These are phyloP conservation scores for Stenoptilia bipunctidactyla DNA, from an alignment of 2,888 invertebrate genomes.

Conservation along the genomic window DNA sequence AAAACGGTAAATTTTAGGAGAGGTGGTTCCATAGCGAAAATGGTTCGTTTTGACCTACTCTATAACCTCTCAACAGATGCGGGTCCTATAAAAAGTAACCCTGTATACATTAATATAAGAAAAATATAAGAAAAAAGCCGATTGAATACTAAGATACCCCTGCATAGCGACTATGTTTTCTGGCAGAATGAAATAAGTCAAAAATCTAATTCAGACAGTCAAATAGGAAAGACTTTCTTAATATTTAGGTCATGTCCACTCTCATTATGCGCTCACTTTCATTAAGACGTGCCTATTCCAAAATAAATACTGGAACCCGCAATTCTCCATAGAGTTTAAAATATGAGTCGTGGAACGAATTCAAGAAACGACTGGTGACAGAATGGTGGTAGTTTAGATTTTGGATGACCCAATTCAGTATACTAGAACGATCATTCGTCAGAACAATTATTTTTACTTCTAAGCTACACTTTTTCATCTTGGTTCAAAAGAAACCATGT, in stretches of 20 bases:
- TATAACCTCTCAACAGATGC: too few relatives aligned
- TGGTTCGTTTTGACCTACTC: too few relatives aligned
- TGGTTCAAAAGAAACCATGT: too few relatives aligned
- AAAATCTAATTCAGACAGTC: background rate
- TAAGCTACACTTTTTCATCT: too few relatives aligned
- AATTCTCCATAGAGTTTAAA: constrained; percentile 51
- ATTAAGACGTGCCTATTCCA: constrained; percentile 45
- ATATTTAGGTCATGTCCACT: constrained; percentile 32
- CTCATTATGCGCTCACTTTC: constrained; percentile 40
- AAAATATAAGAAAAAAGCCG: too few relatives aligned
- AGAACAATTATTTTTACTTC: background rate
- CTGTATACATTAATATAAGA: too few relatives aligned
- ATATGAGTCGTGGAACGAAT: constrained; percentile 55
- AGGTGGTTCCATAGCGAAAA: too few relatives aligned
- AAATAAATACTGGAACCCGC: constrained; percentile 49
- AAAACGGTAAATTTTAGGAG: too few relatives aligned
- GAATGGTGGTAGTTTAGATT: constrained; percentile 20
- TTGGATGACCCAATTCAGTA: constrained; percentile 13
- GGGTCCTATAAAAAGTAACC: too few relatives aligned
- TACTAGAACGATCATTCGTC: background rate
- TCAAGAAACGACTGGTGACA: constrained; percentile 35
- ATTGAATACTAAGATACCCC: too few relatives aligned
- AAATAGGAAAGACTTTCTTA: constrained; percentile 9
- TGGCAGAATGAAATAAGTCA: background rate
- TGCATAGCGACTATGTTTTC: too few relatives aligned